Conservation (phyloP, 64 coral and sea anemone genomes). For the Montipora foliosa region DNA sequence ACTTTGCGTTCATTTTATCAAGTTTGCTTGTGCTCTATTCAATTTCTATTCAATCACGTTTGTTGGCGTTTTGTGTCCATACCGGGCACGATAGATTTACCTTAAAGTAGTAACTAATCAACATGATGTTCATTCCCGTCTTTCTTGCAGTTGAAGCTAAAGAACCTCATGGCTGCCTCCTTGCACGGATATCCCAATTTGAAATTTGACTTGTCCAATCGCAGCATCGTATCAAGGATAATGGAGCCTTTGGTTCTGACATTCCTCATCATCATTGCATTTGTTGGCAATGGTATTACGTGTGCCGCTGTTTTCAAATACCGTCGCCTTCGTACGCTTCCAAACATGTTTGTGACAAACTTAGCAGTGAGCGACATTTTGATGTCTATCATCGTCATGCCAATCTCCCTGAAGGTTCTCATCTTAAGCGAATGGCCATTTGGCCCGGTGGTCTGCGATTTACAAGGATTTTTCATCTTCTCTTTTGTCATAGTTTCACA, state of each 20-base stretch:
- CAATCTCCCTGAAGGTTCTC: slow-evolving; percentile 44
- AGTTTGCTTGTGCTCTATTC: no score
- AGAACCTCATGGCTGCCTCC: not conserved
- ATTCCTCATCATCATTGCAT: slow-evolving; percentile 37
- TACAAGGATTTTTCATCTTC: slow-evolving; percentile 70
- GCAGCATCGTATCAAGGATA: not conserved
- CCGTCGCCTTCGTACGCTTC: slow-evolving; percentile 29
- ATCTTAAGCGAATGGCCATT: slow-evolving; percentile 57
- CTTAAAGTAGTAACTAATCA: no score
- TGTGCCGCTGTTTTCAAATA: slow-evolving; percentile 23
- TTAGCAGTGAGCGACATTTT: slow-evolving; percentile 66
- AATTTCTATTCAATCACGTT: no score
- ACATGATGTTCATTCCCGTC: not conserved
- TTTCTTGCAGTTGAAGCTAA: not conserved
- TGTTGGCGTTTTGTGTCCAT: no score
- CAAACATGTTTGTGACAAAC: slow-evolving; percentile 70
- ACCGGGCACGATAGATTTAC: no score
- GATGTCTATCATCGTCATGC: slow-evolving; percentile 62
- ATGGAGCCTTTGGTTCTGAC: slow-evolving; percentile 13
- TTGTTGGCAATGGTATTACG: slow-evolving; percentile 36
- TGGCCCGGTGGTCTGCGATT: slow-evolving; percentile 35
- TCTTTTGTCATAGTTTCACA: slow-evolving; percentile 73
- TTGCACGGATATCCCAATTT: slow-evolving; percentile 56
- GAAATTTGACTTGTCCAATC: not conserved
- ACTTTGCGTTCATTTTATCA: no score